phyloP scores from a whole-genome alignment of 2,113 vertebrate genomes.

The Cacatua alba region DNA sequence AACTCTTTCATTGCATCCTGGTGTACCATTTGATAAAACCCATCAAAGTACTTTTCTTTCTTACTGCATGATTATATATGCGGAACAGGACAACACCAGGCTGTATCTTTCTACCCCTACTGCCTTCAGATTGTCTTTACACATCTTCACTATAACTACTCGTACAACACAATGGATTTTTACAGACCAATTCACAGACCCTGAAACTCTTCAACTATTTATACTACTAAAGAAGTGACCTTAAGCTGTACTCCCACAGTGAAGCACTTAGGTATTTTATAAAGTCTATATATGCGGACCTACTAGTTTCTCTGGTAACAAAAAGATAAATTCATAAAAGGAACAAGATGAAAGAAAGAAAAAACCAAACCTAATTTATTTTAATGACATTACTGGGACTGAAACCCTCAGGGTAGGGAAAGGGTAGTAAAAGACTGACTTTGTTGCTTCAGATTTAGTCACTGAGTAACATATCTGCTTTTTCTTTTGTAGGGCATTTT shows the following conservation, averaged over 20 bases:
- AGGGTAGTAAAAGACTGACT: neutral
- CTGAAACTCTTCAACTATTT: slow-evolving; percentile 26
- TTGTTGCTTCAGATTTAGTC: neutral
- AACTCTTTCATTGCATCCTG: neutral
- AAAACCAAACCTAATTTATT: neutral
- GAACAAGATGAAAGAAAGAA: neutral
- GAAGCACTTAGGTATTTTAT: neutral
- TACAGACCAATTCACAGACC: slow-evolving; percentile 6
- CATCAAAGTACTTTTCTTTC: neutral
- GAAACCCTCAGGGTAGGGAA: neutral
- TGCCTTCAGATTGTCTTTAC: neutral
- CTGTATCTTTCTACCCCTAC: neutral
- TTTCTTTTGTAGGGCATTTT: neutral
- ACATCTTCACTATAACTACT: neutral
- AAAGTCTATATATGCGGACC: neutral
- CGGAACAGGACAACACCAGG: neutral
- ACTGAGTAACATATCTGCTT: neutral
- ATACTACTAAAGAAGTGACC: neutral
- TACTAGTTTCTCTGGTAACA: neutral
- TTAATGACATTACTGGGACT: neutral
- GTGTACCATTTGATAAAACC: neutral
- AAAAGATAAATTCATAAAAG: neutral
- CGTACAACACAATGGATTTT: slow-evolving; percentile 6
- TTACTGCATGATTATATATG: neutral
- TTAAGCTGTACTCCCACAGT: neutral